phyloP scores from a whole-genome alignment of 2,888 invertebrate species.

The Torymus aiolomorphi region DNA sequence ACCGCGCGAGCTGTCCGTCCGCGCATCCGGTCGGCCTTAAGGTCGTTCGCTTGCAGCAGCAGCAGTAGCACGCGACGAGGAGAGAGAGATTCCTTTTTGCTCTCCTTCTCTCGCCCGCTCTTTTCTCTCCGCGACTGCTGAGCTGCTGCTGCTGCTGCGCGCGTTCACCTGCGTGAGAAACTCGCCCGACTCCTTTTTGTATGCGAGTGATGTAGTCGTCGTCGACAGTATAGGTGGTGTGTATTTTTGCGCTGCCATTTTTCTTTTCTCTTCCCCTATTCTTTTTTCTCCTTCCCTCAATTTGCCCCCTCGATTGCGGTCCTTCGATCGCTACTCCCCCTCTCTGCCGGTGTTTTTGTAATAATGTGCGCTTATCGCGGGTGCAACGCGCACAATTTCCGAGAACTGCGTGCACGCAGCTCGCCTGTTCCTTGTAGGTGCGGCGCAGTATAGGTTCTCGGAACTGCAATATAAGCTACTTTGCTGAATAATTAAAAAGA shows the following conservation, averaged over 20 bases:
- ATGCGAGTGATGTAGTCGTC: too few species aligned
- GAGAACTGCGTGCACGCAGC: too few species aligned
- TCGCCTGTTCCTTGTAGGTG: too few species aligned
- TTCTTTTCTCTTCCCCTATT: neutral
- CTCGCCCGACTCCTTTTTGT: neutral
- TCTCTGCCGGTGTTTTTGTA: neutral
- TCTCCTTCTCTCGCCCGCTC: neutral
- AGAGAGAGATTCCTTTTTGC: conserved; percentile 6
- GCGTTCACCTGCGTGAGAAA: conserved; percentile 15
- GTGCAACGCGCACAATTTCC: neutral
- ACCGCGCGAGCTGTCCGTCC: neutral
- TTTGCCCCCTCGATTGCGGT: neutral
- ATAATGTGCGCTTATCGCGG: neutral
- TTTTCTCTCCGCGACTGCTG: too few species aligned
- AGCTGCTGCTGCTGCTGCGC: neutral
- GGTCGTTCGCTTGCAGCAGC: neutral
- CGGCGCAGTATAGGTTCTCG: too few species aligned
- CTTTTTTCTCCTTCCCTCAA: neutral
- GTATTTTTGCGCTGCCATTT: neutral
- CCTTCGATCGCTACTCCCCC: neutral
- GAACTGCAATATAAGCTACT: too few species aligned
- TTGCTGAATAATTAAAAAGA: too few species aligned
- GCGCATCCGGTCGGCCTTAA: conserved; percentile 14
- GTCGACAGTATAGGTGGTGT: too few species aligned
- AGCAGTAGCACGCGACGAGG: neutral